These are phyloP conservation scores for Microtus pennsylvanicus DNA, from an alignment of 2,113 vertebrate genomes.

Conservation along the genomic window DNA sequence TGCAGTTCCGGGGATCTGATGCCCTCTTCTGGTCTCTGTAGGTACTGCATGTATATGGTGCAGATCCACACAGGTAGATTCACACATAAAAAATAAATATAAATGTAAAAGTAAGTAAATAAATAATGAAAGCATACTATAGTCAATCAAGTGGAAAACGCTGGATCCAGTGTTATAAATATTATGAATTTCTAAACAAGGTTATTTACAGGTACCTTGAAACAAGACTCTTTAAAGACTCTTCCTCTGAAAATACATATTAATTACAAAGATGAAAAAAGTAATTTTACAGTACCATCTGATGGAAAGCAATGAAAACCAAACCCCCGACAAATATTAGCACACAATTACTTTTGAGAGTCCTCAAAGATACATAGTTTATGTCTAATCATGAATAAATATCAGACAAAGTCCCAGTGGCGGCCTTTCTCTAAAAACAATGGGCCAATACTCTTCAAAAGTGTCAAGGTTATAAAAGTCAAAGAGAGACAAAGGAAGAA, in stretches of 20 bases:
- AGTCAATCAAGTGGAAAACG: neutral
- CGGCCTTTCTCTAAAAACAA: neutral
- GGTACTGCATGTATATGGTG: neutral
- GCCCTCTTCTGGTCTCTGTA: neutral
- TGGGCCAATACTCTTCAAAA: neutral
- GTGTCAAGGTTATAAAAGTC: slow-evolving; percentile 16
- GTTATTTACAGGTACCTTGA: slow-evolving; percentile 7
- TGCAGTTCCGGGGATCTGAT: neutral
- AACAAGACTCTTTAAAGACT: slow-evolving; percentile 47
- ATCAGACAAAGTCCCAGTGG: slow-evolving; percentile 9
- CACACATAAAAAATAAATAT: neutral
- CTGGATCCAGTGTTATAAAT: neutral
- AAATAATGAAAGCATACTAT: neutral
- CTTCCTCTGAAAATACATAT: slow-evolving; percentile 1
- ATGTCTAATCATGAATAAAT: slow-evolving; percentile 34
- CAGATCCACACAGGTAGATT: neutral
- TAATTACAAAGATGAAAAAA: slow-evolving; percentile 34
- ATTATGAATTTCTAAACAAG: slow-evolving; percentile 38
- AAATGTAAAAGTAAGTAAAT: neutral
- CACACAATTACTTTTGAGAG: neutral
- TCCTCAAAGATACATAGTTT: neutral
- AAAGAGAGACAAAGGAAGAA: slow-evolving; percentile 13
- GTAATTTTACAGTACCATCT: neutral
- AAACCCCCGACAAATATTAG: neutral
- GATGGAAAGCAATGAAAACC: slow-evolving; percentile 6